These are phyloP conservation scores for Drosophila parabipectinata DNA, from an alignment of 1,140 invertebrate species.

Conservation along the genomic window DNA sequence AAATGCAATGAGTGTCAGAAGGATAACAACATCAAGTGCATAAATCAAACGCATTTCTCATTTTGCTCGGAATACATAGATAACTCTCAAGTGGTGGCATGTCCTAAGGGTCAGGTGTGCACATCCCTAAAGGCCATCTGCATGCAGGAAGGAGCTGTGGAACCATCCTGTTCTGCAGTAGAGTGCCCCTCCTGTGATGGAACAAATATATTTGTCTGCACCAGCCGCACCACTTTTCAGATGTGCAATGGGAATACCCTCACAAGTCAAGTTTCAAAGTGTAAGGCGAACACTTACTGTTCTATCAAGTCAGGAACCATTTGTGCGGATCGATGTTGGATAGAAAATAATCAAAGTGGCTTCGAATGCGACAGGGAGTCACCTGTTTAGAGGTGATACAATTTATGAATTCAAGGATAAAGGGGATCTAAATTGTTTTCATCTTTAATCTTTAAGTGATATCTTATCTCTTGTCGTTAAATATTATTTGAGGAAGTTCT, in stretches of 20 bases:
- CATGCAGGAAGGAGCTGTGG: neutral
- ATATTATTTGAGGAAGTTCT: neutral
- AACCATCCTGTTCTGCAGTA: neutral
- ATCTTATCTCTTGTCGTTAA: neutral
- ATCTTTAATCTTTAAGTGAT: neutral
- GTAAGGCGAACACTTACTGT: conserved; percentile 49
- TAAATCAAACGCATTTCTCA: conserved; percentile 55
- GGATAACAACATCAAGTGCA: conserved; percentile 39
- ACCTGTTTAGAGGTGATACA: neutral
- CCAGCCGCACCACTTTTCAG: conserved; percentile 67
- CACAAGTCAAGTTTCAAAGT: conserved; percentile 19
- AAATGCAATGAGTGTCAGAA: conserved; percentile 45
- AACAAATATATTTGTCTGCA: conserved; percentile 57
- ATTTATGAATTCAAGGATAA: neutral
- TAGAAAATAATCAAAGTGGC: neutral
- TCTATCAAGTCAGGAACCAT: conserved; percentile 49
- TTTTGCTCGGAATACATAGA: conserved; percentile 14
- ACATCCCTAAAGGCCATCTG: conserved; percentile 18
- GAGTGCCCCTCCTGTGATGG: conserved; percentile 47
- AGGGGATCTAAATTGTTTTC: neutral
- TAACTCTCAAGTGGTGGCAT: conserved; percentile 4
- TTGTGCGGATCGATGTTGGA: conserved; percentile 57
- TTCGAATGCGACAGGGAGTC: conserved; percentile 42
- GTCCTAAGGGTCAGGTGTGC: conserved; percentile 49
- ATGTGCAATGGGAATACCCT: conserved; percentile 44